A percentile compares a stretch with the other conserved stretches of the same genome.
Conservation (phyloP, 1,140 invertebrate species). For the Orius laevigatus region DNA sequence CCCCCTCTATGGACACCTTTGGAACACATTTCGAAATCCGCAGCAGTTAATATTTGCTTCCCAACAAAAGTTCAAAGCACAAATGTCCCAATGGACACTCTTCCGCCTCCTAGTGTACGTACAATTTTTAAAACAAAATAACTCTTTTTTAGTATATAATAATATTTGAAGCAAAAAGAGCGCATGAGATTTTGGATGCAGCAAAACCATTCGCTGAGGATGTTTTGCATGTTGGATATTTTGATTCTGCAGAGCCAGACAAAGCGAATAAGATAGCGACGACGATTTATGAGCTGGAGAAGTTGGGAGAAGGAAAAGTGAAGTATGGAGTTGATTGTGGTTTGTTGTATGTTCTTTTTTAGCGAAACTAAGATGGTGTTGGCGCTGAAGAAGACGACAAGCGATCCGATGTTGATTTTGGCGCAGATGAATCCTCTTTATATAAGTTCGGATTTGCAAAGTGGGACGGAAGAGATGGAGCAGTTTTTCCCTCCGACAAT, state of each 20-base stretch:
- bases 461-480: slow-evolving; percentile 20
- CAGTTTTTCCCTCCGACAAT: slow-evolving; percentile 20
- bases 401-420: slow-evolving; percentile 21
- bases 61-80: slow-evolving; percentile 14
- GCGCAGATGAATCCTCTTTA: slow-evolving; percentile 22
- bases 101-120: slow-evolving; percentile 17
- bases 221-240: slow-evolving; percentile 20
- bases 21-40: slow-evolving; percentile 17
- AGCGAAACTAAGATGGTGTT: slow-evolving; percentile 21
- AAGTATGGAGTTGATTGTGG: slow-evolving; percentile 15
- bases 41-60: slow-evolving; percentile 18
- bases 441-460: slow-evolving; percentile 20
- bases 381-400: slow-evolving; percentile 19
- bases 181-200: slow-evolving; percentile 18
- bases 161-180: slow-evolving; percentile 21
- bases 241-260: slow-evolving; percentile 19
- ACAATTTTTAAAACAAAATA: background rate
- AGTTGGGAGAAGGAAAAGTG: slow-evolving; percentile 14
- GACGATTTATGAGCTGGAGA: slow-evolving; percentile 18
- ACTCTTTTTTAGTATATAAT: slow-evolving; percentile 19
- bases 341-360: slow-evolving; percentile 8
- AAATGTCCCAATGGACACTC: slow-evolving; percentile 11
- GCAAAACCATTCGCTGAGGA: slow-evolving; percentile 20
- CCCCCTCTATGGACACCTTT: slow-evolving; percentile 21
- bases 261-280: slow-evolving; percentile 16